These are phyloP conservation scores for Ctenosaura bakeri DNA, from an alignment of 2,797 vertebrate species.

Conservation along the genomic window DNA sequence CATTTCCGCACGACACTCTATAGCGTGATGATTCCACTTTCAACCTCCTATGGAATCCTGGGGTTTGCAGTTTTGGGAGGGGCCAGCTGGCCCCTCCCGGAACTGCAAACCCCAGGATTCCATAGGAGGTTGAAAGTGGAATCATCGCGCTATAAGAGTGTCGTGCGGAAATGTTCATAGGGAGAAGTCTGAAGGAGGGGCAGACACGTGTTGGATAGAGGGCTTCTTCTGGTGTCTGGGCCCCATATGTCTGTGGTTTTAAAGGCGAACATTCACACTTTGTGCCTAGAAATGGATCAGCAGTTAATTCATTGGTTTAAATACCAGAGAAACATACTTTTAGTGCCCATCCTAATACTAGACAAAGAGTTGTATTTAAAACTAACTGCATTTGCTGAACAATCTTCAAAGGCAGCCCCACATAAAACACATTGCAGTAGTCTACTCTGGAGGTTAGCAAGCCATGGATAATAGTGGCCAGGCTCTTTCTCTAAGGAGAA, in stretches of 20 bases:
- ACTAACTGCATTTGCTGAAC: neutral
- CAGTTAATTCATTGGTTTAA: neutral
- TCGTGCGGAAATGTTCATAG: no score
- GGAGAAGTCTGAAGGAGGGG: neutral
- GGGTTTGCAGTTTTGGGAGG: no score
- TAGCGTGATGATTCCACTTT: no score
- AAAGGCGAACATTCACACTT: neutral
- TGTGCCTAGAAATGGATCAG: slow-evolving; percentile 9
- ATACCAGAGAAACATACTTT: neutral
- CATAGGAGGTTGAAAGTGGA: no score
- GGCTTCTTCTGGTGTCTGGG: neutral
- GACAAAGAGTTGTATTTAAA: neutral
- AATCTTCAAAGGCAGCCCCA: neutral
- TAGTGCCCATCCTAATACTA: neutral
- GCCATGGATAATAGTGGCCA: neutral
- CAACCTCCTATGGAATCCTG: no score
- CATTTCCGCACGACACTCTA: no score
- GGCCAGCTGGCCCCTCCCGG: no score
- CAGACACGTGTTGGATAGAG: neutral
- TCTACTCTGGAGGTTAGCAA: neutral
- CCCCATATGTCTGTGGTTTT: neutral
- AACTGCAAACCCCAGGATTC: no score
- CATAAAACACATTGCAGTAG: neutral
- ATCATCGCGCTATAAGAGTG: no score
- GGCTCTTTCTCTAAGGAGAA: neutral